Evolutionary conservation across 2,888 invertebrate species (phyloP).

Genomic region (Standfussiana lucernea): DNA sequence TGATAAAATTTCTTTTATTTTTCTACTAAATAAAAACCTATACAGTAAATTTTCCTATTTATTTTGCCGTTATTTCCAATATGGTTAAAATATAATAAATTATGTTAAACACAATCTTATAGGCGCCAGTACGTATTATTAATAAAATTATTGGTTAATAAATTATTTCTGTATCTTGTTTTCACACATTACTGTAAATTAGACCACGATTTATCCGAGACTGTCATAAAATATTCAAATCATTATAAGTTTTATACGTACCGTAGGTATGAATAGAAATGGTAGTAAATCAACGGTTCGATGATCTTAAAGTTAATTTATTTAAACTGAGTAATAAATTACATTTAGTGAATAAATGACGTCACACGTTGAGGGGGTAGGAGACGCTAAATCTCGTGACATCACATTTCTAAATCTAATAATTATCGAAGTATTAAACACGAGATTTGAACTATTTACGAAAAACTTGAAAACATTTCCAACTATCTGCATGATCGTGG

Average conservation of each 20-base stretch:
- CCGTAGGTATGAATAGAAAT: background rate
- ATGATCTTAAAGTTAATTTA: background rate
- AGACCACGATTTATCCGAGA: background rate
- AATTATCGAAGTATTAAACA: too few relatives aligned
- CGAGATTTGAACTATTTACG: too few relatives aligned
- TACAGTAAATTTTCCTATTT: background rate
- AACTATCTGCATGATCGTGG: too few relatives aligned
- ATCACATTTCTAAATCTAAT: too few relatives aligned
- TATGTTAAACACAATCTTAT: background rate
- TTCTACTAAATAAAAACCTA: background rate
- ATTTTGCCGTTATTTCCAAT: background rate
- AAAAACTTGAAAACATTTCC: too few relatives aligned
- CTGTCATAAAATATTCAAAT: constrained; percentile 3
- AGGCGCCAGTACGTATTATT: constrained; percentile 12
- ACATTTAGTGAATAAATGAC: too few relatives aligned
- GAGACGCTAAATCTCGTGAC: too few relatives aligned
- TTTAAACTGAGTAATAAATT: background rate
- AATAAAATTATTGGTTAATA: background rate
- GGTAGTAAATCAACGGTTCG: background rate
- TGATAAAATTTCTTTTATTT: background rate
- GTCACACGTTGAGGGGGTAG: too few relatives aligned
- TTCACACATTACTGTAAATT: background rate
- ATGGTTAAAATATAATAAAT: constrained; percentile 1
- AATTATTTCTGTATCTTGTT: background rate
- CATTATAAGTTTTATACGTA: background rate